Evolutionary conservation across 2,888 invertebrate species (phyloP), one percentile per base, ranked within the genome.

Genomic region (Zygogramma bicolorata): DNA sequence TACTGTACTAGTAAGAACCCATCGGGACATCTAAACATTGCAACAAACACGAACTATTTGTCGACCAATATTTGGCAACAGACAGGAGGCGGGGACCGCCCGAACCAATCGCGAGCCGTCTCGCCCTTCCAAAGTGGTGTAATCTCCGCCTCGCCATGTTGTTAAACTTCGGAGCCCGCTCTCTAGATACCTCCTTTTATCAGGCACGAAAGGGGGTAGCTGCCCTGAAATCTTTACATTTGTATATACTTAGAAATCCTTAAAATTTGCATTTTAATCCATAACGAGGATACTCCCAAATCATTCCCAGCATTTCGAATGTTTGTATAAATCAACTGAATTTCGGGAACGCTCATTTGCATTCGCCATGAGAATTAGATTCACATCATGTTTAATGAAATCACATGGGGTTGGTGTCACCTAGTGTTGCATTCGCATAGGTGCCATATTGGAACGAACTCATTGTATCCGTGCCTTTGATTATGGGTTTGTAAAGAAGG

Each of bases 11-110:
- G 83, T 84, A 85, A 84, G 82, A 82, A 84, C 84, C 84, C 85
- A 86, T 86, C 86, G 84, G 86, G 85, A 85, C 84, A 85, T 85
- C 87, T 85, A 88, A 87, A 88, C 87, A 87, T 86, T 74, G 82
- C 85, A 86, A 87, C 85, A 88, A 88, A 87, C 87, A 88, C 83
- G 82, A 81, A 85, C 86, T 87, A 88, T 88, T 88, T 88, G 87
- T 87, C 85, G 85, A 86, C 87, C 87, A 88, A 88, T 87, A 87
- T 87, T 88, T 88, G 87, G 83, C 85, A 87, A 88, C 87, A 87
- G 85, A 82, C 82, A 77, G 81, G 81, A 83, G 86, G 86, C 85
- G 86, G 84, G 80, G 76, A 81, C 71, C 68, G 65, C 68, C 73
- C 63, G 79, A 76, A 80, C 87, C 87, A 87, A 87, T 87, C 80